Base-by-base conservation (phyloP, 2,888 invertebrate species). In the Pheosia tremula region DNA sequence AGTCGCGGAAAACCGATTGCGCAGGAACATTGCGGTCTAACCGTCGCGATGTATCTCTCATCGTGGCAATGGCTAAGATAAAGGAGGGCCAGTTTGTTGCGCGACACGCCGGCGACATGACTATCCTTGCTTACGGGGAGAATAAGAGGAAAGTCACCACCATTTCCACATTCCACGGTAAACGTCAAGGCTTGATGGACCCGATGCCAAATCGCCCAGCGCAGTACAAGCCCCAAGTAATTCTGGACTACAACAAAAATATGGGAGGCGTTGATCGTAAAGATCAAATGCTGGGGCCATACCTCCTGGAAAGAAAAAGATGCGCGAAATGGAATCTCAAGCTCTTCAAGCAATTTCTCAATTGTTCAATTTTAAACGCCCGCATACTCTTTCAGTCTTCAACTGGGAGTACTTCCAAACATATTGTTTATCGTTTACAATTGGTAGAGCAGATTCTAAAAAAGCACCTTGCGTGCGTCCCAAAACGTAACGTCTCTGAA, bases 201-300 rank as follows among this genome's bases (percentile, higher is more conserved):
- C 47, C 9, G 9, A 47, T 9, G 9, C 47, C 47, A 47, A 7
- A 47, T 4, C 47, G 47, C 7, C 47, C 39, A 39, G 39, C n/a
- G 81, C 47, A 47, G n/a, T 47, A 47, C 10, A 47, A 47, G 10
- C 47, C 47, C 4, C 47, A 47, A 9, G 9, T n/a, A 9, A 47
- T 47, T 9, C n/a, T 47, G n/a, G 47, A 47, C 10, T 47, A 47
- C 10, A 47, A 47, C 47, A 7, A 9, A 9, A 11, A 47, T 9
- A 47, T 47, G 47, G 47, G 47, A 4, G 47, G 11, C 10, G n/a
- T 47, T 7, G 47, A 47, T 9, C 47, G 47, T 11, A 47, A 47
- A n/a, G 47, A 47, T 47, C 47, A 47, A 10, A 47, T 47, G 47
- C n/a, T 47, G 10, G 47, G 9, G 9, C 47, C 47, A n/a, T 47